Conservation (phyloP, 2,888 invertebrate genomes). For the Eupsilia transversa region DNA sequence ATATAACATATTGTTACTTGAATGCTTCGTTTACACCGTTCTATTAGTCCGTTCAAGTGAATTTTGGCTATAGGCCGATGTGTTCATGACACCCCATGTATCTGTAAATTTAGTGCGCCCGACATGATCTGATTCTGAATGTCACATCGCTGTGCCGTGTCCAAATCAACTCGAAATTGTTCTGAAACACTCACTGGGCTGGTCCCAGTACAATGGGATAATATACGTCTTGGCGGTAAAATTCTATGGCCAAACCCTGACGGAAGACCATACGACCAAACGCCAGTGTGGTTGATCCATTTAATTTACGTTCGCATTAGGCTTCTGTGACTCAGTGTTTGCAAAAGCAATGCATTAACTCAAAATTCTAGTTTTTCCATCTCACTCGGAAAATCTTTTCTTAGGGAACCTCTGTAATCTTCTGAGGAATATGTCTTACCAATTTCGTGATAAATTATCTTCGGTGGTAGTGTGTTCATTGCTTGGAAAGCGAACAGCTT, state of each 20-base stretch:
- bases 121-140: constrained; percentile 15
- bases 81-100: constrained; percentile 1
- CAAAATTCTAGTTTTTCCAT: neutral
- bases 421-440: neutral
- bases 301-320: neutral
- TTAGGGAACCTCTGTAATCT: too few relatives aligned
- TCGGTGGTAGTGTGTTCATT: neutral
- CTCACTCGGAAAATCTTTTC: neutral
- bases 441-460: neutral
- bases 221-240: neutral
- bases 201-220: neutral
- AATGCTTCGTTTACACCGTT: constrained; percentile 13
- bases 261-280: too few relatives aligned
- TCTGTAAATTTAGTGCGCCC: neutral
- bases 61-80: neutral
- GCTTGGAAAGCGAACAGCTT: neutral
- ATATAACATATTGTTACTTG: constrained; percentile 7
- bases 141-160: too few relatives aligned
- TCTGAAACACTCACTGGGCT: too few relatives aligned
- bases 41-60: neutral
- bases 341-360: neutral
- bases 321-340: neutral
- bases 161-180: neutral
- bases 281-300: neutral
- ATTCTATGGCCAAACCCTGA: neutral